phyloP scores from a whole-genome alignment of 2,113 vertebrate species.

The Melanotaenia duboulayi region DNA sequence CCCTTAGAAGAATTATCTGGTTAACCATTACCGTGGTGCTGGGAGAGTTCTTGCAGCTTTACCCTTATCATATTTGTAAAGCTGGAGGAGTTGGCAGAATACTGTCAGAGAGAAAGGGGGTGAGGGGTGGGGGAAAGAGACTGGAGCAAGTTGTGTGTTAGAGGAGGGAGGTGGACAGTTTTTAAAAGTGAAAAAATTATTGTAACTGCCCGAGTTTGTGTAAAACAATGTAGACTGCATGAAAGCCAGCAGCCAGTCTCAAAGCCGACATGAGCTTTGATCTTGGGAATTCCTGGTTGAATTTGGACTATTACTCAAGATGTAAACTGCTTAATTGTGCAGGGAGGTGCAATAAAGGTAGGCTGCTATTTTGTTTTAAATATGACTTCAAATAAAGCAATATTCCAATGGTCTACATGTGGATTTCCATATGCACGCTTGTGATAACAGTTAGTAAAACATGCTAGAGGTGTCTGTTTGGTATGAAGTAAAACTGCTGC shows the following conservation, averaged over 20 bases:
- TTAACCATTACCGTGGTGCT: conserved; percentile 82
- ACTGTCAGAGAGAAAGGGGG: conserved; percentile 12
- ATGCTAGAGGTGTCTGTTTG: neutral
- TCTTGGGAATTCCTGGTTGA: conserved; percentile 2
- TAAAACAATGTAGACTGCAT: neutral
- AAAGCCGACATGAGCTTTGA: neutral
- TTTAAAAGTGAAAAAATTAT: neutral
- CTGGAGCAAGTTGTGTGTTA: conserved; percentile 27
- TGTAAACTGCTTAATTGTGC: neutral
- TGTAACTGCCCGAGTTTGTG: neutral
- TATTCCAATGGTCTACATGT: neutral
- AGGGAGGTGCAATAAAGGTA: neutral
- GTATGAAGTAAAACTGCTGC: neutral
- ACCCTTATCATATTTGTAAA: conserved; percentile 86
- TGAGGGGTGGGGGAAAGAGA: neutral
- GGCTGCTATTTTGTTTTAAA: conserved; percentile 1
- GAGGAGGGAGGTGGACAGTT: conserved; percentile 16
- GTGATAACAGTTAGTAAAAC: neutral
- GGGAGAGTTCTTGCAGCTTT: conserved; percentile 73
- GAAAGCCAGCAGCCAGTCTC: neutral
- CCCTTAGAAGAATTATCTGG: conserved; percentile 82
- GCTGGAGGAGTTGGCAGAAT: conserved; percentile 82
- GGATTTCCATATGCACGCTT: neutral
- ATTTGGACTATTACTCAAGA: conserved; percentile 15
- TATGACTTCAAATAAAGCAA: neutral